These are phyloP conservation scores for Lycia hirtaria DNA, from an alignment of 2,888 invertebrate genomes.

Conservation along the genomic window DNA sequence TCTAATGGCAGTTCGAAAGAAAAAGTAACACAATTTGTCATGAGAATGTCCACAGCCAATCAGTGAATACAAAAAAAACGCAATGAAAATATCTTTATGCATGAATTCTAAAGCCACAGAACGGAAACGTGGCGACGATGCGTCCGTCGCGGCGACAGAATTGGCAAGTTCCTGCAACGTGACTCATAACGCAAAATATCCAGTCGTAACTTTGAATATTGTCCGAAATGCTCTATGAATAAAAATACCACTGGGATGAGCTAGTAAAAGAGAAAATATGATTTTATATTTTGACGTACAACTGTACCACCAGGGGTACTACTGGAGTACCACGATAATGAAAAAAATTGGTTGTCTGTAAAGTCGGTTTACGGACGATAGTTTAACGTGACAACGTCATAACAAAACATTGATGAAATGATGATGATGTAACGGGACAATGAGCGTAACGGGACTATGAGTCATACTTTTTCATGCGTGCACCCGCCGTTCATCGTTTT, in stretches of 20 bases:
- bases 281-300: no score
- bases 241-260: not conserved
- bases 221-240: not conserved
- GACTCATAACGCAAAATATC: constrained; percentile 22
- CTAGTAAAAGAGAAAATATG: not conserved
- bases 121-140: constrained; percentile 20
- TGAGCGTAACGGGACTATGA: no score
- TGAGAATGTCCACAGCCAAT: constrained; percentile 30
- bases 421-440: no score
- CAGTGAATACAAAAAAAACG: constrained; percentile 15
- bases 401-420: no score
- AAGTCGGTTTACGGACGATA: no score
- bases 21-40: constrained; percentile 48
- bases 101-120: constrained; percentile 15
- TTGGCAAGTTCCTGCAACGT: constrained; percentile 16
- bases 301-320: no score
- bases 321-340: no score
- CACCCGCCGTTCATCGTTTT: no score
- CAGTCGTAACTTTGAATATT: constrained; percentile 5
- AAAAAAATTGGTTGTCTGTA: no score
- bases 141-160: constrained; percentile 15
- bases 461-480: no score
- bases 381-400: no score
- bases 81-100: constrained; percentile 9
- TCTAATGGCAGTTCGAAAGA: constrained; percentile 48